Conservation (phyloP, 2,113 vertebrate genomes). For the Dolichallabes microphthalmus region DNA sequence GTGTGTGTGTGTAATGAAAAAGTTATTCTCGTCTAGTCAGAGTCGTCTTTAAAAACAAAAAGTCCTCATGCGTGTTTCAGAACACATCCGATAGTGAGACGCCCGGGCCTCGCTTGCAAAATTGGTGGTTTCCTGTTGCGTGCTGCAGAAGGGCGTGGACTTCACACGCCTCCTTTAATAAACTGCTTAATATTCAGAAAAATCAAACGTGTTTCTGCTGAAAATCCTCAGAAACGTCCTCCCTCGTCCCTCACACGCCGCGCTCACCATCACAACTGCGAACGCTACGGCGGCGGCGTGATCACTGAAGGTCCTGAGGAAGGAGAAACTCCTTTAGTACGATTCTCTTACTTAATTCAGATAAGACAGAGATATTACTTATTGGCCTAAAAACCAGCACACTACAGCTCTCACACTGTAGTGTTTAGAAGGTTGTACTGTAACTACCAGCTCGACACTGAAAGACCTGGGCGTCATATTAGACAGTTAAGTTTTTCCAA, state of each 20-base stretch:
- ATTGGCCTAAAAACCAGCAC: too few species aligned
- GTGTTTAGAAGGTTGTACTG: too few species aligned
- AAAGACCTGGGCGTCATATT: too few species aligned
- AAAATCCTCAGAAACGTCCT: neutral
- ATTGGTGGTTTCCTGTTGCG: constrained; percentile 11
- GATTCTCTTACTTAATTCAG: too few species aligned
- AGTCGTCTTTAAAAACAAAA: neutral
- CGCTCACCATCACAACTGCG: too few species aligned
- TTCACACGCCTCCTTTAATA: constrained; percentile 18
- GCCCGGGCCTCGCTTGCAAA: neutral
- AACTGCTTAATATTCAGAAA: neutral
- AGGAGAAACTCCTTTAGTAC: constrained; percentile 12
- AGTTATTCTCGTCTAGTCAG: too few species aligned
- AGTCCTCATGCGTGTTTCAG: neutral
- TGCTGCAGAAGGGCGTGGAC: neutral
- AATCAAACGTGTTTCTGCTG: neutral
- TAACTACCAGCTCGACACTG: too few species aligned
- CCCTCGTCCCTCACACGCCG: neutral
- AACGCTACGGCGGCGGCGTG: neutral
- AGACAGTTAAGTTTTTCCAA: too few species aligned
- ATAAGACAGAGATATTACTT: too few species aligned
- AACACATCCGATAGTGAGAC: neutral
- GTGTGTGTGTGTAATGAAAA: neutral
- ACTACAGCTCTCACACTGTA: too few species aligned
- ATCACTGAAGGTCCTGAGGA: constrained; percentile 3